Percentiles rank a stretch among this genome's conserved stretches.
Evolutionary conservation across 2,797 vertebrate species (phyloP).

Genomic region (Danio jaintianensis): DNA sequence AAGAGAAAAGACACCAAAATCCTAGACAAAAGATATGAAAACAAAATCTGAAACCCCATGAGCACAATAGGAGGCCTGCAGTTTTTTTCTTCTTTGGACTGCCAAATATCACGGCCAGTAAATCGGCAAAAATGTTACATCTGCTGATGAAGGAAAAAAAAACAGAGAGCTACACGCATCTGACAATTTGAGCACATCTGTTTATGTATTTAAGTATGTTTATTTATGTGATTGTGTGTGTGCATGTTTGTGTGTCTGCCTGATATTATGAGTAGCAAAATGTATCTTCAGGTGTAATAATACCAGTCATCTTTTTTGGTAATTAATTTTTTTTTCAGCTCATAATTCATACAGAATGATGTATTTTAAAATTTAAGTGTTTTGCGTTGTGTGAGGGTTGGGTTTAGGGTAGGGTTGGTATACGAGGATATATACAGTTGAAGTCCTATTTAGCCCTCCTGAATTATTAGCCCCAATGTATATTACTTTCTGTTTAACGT

Average conservation of each 20-base stretch:
- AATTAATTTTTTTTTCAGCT: no score
- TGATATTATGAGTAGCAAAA: not conserved
- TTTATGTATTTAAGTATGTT: slow-evolving; percentile 9
- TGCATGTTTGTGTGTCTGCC: no score
- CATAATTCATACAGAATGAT: not conserved
- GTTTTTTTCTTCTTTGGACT: slow-evolving; percentile 52
- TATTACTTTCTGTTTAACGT: no score
- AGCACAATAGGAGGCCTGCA: slow-evolving; percentile 62
- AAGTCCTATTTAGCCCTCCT: no score
- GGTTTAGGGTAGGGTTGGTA: not conserved
- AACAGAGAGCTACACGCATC: not conserved
- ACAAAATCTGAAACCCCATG: slow-evolving; percentile 63
- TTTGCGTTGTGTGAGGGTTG: not conserved
- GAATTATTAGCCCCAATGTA: no score
- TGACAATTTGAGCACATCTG: slow-evolving; percentile 5
- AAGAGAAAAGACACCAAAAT: slow-evolving; percentile 53
- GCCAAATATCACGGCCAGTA: slow-evolving; percentile 69
- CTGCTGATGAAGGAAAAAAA: not conserved
- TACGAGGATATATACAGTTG: not conserved
- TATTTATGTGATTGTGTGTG: not conserved
- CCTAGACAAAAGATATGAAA: slow-evolving; percentile 56
- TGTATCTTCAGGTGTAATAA: not conserved
- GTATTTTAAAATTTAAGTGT: not conserved
- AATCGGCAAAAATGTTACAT: slow-evolving; percentile 58
- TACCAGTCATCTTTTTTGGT: not conserved